Percentiles rank a stretch among this genome's conserved stretches.
phyloP scores from a whole-genome alignment of 1,140 invertebrate genomes.

The Pteromalus puparum region DNA sequence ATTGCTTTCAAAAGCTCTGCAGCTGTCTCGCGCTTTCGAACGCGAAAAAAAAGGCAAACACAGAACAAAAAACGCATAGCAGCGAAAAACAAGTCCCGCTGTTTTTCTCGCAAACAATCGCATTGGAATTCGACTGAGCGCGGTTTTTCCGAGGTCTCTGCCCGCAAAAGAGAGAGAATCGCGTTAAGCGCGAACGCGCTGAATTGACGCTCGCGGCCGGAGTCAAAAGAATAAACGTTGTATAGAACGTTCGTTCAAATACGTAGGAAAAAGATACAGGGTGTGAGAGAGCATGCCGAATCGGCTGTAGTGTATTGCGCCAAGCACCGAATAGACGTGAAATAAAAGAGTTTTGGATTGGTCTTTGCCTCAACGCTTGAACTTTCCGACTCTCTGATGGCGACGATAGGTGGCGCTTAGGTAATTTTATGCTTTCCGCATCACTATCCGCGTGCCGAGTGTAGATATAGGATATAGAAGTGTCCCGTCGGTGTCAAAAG shows the following conservation, averaged over 20 bases:
- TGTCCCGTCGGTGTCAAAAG: neutral
- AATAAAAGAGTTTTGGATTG: too few species aligned
- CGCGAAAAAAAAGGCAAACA: neutral
- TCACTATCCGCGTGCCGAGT: too few species aligned
- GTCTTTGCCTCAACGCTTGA: too few species aligned
- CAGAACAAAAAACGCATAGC: neutral
- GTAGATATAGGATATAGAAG: too few species aligned
- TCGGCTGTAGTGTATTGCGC: too few species aligned
- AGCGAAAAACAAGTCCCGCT: neutral
- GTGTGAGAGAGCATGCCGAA: too few species aligned
- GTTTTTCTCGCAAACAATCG: neutral
- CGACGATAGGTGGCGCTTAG: too few species aligned
- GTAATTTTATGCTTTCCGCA: too few species aligned
- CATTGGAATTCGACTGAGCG: neutral
- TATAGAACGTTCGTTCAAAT: neutral
- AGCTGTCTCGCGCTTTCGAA: neutral
- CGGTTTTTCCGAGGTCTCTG: neutral
- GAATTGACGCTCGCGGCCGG: neutral
- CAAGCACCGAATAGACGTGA: too few species aligned
- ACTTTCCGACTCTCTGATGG: too few species aligned
- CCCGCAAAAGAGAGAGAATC: neutral
- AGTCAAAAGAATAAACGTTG: neutral
- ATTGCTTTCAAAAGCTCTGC: neutral
- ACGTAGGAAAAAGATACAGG: too few species aligned
- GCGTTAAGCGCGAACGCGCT: neutral